Base-by-base conservation (phyloP, 2,888 invertebrate species). In the Caenorhabditis sinica region DNA sequence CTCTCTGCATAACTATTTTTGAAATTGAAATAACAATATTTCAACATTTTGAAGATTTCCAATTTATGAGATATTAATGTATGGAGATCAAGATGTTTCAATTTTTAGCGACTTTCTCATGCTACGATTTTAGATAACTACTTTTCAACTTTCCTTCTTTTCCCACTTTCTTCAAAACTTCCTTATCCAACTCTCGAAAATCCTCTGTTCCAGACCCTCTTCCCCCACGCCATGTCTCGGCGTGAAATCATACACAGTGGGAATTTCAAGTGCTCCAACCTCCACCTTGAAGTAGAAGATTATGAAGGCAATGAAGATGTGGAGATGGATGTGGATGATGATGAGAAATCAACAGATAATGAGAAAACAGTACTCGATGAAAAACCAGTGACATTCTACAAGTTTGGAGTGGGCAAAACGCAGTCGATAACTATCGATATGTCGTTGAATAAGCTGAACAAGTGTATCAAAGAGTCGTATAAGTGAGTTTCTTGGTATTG, bases 401-500 rank as follows among this genome's bases (percentile, higher is more conserved):
- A 93, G 71, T 93, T 93, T 84, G 93, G 93, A 5, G 92, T 91
- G 15, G 85, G 89, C 68, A 92, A 92, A 65, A 91, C 92, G n/a
- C 91, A 92, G 56, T 91, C 92, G 30, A 93, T 93, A 45, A 93
- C 91, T 30, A 97, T 97, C 92, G 97, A 98, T 93, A 96, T 96
- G 88, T 97, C 97, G 61, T 95, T 99, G 87, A 96, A 97, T 87
- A 98, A 97, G 93, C 95, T 99, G 89, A 98, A 99, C 93, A 96
- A 97, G 94, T 98, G 98, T 94, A 97, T 99, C 96, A 96, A 97
- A 91, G 95, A 98, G 91, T 98, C 98, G 58, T 99, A 99, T 95
- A 97, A 96, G 97, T 97, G 94, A 95, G 95, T 65, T 33, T 45
- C 20, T 11, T 51, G 6, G 6, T 1, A 28, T 28, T 56, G 6